Evolutionary conservation across 2,113 vertebrate species (phyloP), one percentile per base, ranked within the genome.

Genomic region (Recurvirostra avosetta): DNA sequence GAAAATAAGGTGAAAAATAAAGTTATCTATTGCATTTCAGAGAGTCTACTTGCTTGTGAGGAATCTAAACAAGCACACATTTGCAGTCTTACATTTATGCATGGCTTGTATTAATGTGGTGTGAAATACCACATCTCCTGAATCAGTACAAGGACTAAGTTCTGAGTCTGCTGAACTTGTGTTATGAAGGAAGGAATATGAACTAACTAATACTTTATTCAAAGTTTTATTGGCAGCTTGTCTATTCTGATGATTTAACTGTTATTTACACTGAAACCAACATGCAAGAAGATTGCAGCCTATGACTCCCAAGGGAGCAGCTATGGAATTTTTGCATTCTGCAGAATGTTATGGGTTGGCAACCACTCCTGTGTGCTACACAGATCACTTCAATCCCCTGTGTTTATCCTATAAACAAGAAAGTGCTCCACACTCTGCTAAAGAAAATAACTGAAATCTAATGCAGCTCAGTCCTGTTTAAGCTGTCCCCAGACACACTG

Each of bases 381-480:
- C 86, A 96, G 96, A 97, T 96, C 94, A 82, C 94, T 94, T 92
- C 95, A 97, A 88, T 97, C 93, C 93, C 84, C 20, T 86, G 47
- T 98, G 97, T 98, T 98, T 98, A 98, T 88, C 94, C 97, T 98
- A 86, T 97, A 98, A 98, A 98, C 97, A 98, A 97, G 83, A 98
- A 96, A 97, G 97, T 97, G 96, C 97, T 97, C 97, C 93, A 91
- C 86, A 82, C 94, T 74, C 95, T 97, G 97, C 96, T 97, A 95
- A 98, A 98, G 97, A 97, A 97, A 98, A 96, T 80, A 97, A 90
- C 97, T 70, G 45, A 97, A 98, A 97, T 86, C 82, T 83, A 32
- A 92, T 98, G 98, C 98, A 21, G 98, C 97, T 96, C 88, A 95
- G 97, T 96, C 98, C 98, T 98, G 98, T 98, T 98, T 92, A 77